Percentiles rank a stretch among this genome's conserved stretches.
phyloP scores from a whole-genome alignment of 2,888 invertebrate species.

The Drosophila testacea region DNA sequence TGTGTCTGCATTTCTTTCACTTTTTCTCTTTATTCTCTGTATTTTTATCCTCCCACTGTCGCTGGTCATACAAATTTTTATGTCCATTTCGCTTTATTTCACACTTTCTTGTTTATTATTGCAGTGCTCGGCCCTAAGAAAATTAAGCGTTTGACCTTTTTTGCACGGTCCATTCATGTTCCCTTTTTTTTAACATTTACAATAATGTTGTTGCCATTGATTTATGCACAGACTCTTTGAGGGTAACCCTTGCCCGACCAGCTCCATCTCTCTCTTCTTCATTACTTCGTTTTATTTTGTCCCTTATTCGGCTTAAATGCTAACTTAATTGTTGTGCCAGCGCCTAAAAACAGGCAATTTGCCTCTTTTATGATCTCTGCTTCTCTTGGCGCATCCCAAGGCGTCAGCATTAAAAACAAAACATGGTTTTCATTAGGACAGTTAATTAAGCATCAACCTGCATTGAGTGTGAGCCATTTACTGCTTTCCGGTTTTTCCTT shows the following conservation, averaged over 20 bases:
- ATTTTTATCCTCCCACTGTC: constrained; percentile 12
- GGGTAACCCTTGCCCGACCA: constrained; percentile 35
- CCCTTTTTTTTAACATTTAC: constrained; percentile 40
- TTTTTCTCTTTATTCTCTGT: constrained; percentile 1
- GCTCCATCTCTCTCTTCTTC: not conserved
- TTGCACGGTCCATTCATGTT: constrained; percentile 24
- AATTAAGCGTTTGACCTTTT: constrained; percentile 78
- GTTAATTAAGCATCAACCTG: constrained; percentile 72
- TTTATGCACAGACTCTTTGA: constrained; percentile 62
- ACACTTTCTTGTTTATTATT: constrained; percentile 80
- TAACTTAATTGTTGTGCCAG: constrained; percentile 74
- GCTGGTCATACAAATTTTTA: constrained; percentile 71
- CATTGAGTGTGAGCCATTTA: constrained; percentile 56
- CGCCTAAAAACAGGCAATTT: constrained; percentile 70
- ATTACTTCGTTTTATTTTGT: constrained; percentile 28
- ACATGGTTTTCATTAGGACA: constrained; percentile 67
- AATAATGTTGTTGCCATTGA: constrained; percentile 82
- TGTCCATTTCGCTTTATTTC: constrained; percentile 78
- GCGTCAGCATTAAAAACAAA: constrained; percentile 53
- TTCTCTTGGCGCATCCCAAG: constrained; percentile 36
- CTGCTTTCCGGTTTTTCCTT: not conserved
- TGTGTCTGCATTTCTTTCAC: constrained; percentile 64
- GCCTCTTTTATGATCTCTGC: constrained; percentile 56
- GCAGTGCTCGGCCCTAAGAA: constrained; percentile 57
- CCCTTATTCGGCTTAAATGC: constrained; percentile 69